Evolutionary conservation across 2,113 vertebrate genomes (phyloP).

Genomic region (Cinclus cinclus): DNA sequence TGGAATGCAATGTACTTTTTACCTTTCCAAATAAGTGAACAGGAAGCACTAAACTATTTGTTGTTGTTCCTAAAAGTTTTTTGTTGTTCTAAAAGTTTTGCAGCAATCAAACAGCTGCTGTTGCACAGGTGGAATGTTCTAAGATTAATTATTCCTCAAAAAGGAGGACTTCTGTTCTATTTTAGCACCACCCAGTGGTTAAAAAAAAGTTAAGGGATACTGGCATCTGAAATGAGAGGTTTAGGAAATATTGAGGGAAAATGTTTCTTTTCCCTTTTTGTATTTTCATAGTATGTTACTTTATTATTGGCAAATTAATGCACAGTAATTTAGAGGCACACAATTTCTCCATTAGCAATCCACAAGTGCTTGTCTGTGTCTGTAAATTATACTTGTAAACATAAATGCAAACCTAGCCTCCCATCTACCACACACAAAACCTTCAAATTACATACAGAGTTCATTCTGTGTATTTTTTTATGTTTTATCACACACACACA

Average conservation of each 20-base stretch:
- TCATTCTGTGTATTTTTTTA: not conserved
- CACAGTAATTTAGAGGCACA: not conserved
- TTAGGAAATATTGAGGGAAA: not conserved
- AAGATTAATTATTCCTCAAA: not conserved
- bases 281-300: not conserved
- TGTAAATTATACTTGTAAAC: not conserved
- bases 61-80: not conserved
- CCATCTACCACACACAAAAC: not conserved
- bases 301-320: not conserved
- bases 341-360: not conserved
- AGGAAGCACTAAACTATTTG: not conserved
- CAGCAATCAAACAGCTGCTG: not conserved
- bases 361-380: not conserved
- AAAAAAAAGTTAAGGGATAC: not conserved
- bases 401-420: not conserved
- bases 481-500: not conserved
- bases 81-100: not conserved
- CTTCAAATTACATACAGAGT: not conserved
- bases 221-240: not conserved
- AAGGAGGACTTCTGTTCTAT: not conserved
- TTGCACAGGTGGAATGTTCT: not conserved
- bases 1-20: not conserved
- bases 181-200: constrained; percentile 53
- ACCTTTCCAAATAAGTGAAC: not conserved
- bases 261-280: not conserved